Evolutionary conservation across 2,113 vertebrate genomes (phyloP), one percentile per base, ranked within the genome.

Genomic region (Phyllostomus hastatus): DNA sequence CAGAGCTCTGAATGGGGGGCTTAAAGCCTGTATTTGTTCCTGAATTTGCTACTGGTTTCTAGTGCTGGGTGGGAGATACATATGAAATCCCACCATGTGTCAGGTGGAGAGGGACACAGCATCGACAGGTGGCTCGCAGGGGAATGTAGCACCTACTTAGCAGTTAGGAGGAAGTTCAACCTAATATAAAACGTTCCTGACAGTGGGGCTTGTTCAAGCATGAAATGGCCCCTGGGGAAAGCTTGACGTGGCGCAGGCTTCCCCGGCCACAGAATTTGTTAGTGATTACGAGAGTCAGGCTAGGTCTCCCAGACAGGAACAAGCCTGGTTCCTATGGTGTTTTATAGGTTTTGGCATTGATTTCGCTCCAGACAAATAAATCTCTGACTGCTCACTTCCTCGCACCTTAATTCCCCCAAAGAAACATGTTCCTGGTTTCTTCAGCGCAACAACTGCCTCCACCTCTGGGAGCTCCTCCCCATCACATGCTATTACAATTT

Each of bases 341-440:
- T 96, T 92, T 84, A 61, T 80, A 92, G 70, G 16, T 90, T 95
- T 95, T 93, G 96, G 80, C 70, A 85, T 91, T 84, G 76, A 88
- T 90, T 89, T 92, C 17, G 41, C 78, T 24, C 64, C 54, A 90
- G 78, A 92, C 84, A 79, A 41, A 73, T 57, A 96, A 59, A 94
- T 94, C 57, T 92, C 52, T 76, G 43, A 46, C 46, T 50, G 11
- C 92, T 84, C 15, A 78, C 35, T 24, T 95, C 57, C 89, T 33
- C 17, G 10, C 35, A 83, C 64, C 16, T 95, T 78, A 92, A 81
- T 41, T 81, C 81, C 92, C 35, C 73, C 50, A 50, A 93, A 91
- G 33, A 87, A 80, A 59, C 24, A 75, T 78, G 26, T 66, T 84
- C 75, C 52, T n/a, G 28, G 3, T 75, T 92, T 78, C 57, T 69